Base-by-base conservation (phyloP, 2,797 vertebrate species). In the Sebastolobus altivelis region DNA sequence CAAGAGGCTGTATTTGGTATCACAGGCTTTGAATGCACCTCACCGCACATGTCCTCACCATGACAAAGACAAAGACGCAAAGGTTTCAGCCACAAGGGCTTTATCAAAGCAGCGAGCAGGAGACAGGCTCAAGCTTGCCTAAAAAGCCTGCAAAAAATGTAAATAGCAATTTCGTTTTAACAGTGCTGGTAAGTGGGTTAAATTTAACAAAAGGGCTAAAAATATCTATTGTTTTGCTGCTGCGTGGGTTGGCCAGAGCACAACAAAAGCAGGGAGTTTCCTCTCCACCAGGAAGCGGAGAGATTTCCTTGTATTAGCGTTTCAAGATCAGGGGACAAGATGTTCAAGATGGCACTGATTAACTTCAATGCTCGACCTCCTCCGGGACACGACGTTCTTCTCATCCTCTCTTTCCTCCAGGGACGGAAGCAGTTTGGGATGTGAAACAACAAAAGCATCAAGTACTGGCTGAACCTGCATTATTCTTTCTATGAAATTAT, bases 201-300 rank as follows among this genome's bases (percentile, higher is more conserved):
- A 83, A 90, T 93, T 84, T 87, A 87, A 90, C 81, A 85, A 90
- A 90, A 83, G 71, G 60, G 62, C 83, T 92, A 93, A 90, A 93
- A 90, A 92, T 93, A 95, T 82, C 89, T 46, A 72, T 92, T 92
- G 90, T 93, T 93, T 83, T 72, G 84, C 82, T 65, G 54, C 74
- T 89, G 90, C 80, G 87, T 88, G 89, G 93, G 87, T 38, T 65
- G 70, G 65, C 74, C 52, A 4, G 55, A 62, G 75, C 66, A 81
- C 77, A 90, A 91, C 87, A 92, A 82, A 87, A 85, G 81, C 58
- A 65, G 92, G 93, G 93, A 92, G 89, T 93, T 93, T 93, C 93
- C 93, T 93, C 59, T 80, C 11, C 61, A 80, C 65, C 87, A 91
- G 92, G 91, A 93, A 80, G 90, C 85, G 6, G 29, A 78, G 86